Base-by-base conservation (phyloP, 2,888 invertebrate genomes). In the Caenorhabditis sp. region DNA sequence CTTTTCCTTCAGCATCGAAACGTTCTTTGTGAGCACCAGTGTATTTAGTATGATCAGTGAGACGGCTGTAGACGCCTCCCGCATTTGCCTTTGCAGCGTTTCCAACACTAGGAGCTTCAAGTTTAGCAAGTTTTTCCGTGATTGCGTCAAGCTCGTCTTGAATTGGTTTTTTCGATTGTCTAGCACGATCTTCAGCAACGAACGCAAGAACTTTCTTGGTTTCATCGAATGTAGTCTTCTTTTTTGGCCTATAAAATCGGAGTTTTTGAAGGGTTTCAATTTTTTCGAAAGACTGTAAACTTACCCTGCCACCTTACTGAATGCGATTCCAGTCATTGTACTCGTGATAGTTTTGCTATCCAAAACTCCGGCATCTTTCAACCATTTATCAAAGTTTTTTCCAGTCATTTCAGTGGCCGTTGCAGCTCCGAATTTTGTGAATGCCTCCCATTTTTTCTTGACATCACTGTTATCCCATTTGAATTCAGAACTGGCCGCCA, bases 11-110 rank as follows among this genome's bases (percentile, higher is more conserved):
- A 1, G 77, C 80, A 64, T 88, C 87, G 75, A 88, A 88, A 1
- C 88, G 78, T 58, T 88, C 88, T 68, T 88, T 88, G 71, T 87
- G 86, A 31, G 88, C 84, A 26, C 87, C 86, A 17, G 87, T 86
- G 68, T 86, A 86, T 62, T 86, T 88, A 4, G 81, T 83, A 61
- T 81, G 81, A 60, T 88, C 86, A 6, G 88, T 88, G 57, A 88
- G 72, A n/a, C 88, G 78, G 61, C 81, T 82, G 69, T 85, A 85
- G 17, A 88, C 88, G 10, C 85, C 86, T 36, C 74, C 77, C 1
- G 85, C 84, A 50, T 79, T 75, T 2, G 86, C 68, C 61, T 83
- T 85, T 17, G 85, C 84, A 8, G 85, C 84, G 26, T 76, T 72
- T 59, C 81, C 83, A 19, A 83, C 71, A 5, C 79, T 78, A 0